Base-by-base conservation (phyloP, 1,140 invertebrate species). In the Pseudomyrmex concolor region DNA sequence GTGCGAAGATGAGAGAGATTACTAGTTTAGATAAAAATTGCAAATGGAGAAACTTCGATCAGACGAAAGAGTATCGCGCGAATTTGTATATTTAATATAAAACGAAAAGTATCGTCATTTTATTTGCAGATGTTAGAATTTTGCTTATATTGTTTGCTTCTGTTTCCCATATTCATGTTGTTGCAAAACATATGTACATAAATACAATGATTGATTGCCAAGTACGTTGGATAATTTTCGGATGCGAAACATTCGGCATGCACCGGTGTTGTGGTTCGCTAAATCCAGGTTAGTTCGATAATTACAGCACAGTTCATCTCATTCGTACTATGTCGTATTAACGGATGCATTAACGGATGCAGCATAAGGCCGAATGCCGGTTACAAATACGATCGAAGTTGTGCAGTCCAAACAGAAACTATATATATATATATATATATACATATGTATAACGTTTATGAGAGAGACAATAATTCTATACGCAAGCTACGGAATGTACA, bases 251-350 rank as follows among this genome's bases (percentile, higher is more conserved):
- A 34, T 59, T 71, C 43, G 19, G 54, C 34, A n/a, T 72, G 22
- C 68, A 51, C 7, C 5, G 17, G 22, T 50, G 22, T 12, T 60
- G 10, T 34, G 17, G 17, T 25, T 13, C 48, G 70, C 57, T 62
- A 73, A 62, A 73, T 81, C 45, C 70, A 51, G 60, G 25, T 74
- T 82, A 76, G 68, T 78, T 86, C 70, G 68, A 84, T 87, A 80
- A 87, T 87, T 87, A 86, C 81, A 9, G 45, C 59, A 54, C 70
- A 60, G 82, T 57, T 87, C 55, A 86, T 88, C 85, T 82, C 76
- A 54, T 19, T 70, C 45, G 19, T 51, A 70, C 74, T 83, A 77
- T 68, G 86, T 57, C 67, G 72, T 72, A 71, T 72, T 84, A 87
- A 34, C 5, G 34, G 34, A 34, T 34, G 34, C 5, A 34, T 34